Evolutionary conservation across 2,113 vertebrate species (phyloP).

Genomic region (Deroptyus accipitrinus): DNA sequence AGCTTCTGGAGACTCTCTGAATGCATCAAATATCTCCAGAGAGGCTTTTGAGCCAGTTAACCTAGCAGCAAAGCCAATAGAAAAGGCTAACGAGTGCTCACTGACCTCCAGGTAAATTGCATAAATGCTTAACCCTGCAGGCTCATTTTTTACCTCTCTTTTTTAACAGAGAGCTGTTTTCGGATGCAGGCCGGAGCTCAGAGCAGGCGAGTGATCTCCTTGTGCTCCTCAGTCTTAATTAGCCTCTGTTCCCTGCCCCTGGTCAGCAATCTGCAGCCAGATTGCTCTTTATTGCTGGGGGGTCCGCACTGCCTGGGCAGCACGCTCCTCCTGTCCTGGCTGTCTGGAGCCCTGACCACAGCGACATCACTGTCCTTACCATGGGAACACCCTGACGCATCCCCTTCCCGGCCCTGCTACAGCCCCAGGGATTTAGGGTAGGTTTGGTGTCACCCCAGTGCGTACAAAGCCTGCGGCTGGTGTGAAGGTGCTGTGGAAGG

Average conservation of each 20-base stretch:
- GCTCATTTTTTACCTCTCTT: background rate
- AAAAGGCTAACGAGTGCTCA: background rate
- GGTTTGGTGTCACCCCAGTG: background rate
- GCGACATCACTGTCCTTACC: accelerated
- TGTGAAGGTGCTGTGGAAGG: background rate
- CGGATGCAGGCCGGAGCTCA: background rate
- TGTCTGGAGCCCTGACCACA: accelerated
- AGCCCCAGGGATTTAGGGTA: background rate
- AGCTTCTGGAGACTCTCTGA: background rate
- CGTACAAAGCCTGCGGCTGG: accelerated
- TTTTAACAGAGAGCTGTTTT: background rate
- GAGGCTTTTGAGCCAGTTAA: background rate
- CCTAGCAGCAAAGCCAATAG: background rate
- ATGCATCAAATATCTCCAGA: background rate
- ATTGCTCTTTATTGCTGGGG: background rate
- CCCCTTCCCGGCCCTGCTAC: accelerated
- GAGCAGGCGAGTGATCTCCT: background rate
- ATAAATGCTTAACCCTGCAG: background rate
- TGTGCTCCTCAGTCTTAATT: background rate
- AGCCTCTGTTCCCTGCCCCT: background rate
- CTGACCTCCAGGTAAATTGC: background rate
- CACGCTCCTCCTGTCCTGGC: background rate
- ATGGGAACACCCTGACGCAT: accelerated
- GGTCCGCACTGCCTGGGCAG: background rate
- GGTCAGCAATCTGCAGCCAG: background rate